Evolutionary conservation across 2,113 vertebrate genomes (phyloP), one percentile per base, ranked within the genome.

Genomic region (Sardina pilchardus): DNA sequence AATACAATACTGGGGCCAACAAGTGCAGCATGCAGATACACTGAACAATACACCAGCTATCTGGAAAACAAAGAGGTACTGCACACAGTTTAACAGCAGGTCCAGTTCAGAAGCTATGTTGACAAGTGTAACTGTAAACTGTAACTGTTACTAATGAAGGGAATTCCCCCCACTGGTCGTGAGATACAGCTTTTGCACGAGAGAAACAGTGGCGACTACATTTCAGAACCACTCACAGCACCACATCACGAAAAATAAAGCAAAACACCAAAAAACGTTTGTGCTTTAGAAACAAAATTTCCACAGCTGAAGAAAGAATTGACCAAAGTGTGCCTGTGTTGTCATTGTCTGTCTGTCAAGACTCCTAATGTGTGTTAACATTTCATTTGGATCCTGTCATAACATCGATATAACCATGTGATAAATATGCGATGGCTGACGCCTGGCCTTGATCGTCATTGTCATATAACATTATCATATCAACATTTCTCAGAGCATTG

Each of bases 21-120:
- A 19, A 85, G 84, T 90, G 81, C 85, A 81, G 89, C 86, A 92
- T 56, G 44, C 85, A 63, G 80, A 88, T 47, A 82, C 83, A 88
- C 81, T 21, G 84, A 83, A 43, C 71, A 45, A 47, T 59, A 63
- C 26, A 67, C 8, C 63, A 67, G 7, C 63, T 67, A 67, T 10
- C 53, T 26, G 30, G 63, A 67, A 30, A 30, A 30, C 63, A 67
- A 59, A 59, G 26, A 67, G 63, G n/a, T 30, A 67, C 63, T 26
- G 63, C n/a, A 67, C 63, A 67, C 63, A 67, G n/a, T 10, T n/a
- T 67, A 12, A 67, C 63, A 12, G 63, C n/a, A 67, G 7, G 24
- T 67, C 63, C 63, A 67, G 63, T 30, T 67, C n/a, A 30, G 63
- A 67, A 67, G n/a, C 63, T 67, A 30, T 30, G 26, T 30, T 30